phyloP scores from a whole-genome alignment of 2,113 vertebrate genomes.

The Polyodon spathula region DNA sequence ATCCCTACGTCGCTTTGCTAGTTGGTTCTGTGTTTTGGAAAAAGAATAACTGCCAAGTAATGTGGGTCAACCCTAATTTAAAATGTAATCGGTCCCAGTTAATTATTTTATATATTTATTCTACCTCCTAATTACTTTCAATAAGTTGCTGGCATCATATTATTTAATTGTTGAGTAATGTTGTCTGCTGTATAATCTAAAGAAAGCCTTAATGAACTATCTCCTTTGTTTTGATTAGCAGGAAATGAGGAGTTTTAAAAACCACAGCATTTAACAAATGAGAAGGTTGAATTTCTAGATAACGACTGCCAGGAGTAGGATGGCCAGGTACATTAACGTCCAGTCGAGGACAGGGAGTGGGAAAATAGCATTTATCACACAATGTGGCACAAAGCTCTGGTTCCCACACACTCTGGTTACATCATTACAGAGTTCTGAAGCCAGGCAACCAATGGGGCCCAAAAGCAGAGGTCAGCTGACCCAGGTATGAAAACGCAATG shows the following conservation, averaged over 20 bases:
- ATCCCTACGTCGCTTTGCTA: no score
- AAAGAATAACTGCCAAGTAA: no score
- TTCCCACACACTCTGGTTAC: conserved; percentile 99
- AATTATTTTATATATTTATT: no score
- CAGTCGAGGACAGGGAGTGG: conserved; percentile 68
- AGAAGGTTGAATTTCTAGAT: conserved; percentile 81
- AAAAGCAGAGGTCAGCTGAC: conserved; percentile 74
- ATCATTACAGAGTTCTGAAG: conserved; percentile 89
- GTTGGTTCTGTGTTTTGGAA: no score
- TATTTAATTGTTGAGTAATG: no score
- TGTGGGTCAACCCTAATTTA: no score
- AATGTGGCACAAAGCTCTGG: conserved; percentile 50
- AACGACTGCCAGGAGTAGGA: conserved; percentile 73
- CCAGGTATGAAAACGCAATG: conserved; percentile 73
- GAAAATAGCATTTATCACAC: conserved; percentile 91
- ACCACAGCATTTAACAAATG: conserved; percentile 29
- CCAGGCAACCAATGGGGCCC: conserved; percentile 71
- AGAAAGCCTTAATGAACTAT: background rate
- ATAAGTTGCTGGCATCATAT: no score
- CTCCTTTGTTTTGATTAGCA: background rate
- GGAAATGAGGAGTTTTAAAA: conserved; percentile 13
- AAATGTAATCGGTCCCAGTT: no score
- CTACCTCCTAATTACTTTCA: no score
- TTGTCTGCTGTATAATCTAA: background rate
- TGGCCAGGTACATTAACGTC: conserved; percentile 72